Percentiles rank a stretch among this genome's conserved stretches.
phyloP scores from a whole-genome alignment of 1,140 invertebrate species.

The Ephestia elutella region DNA sequence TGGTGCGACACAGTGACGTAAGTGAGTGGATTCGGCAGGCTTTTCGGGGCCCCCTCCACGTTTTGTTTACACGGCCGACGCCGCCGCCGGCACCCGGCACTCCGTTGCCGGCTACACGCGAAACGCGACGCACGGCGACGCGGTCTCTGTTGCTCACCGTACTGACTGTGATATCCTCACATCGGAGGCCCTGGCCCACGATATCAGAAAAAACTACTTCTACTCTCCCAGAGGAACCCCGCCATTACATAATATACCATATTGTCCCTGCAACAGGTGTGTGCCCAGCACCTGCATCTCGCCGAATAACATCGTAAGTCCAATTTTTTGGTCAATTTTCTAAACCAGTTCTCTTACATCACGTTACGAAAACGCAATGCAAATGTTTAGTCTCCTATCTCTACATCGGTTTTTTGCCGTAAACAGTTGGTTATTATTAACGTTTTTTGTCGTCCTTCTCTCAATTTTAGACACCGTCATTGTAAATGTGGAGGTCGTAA shows the following conservation, averaged over 20 bases:
- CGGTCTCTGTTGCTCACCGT: conserved; percentile 14
- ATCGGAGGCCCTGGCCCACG: conserved; percentile 29
- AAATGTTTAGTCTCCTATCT: conserved; percentile 37
- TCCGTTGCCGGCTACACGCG: conserved; percentile 53
- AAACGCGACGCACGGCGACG: conserved; percentile 40
- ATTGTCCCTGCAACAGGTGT: conserved; percentile 28
- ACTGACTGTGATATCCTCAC: conserved; percentile 37
- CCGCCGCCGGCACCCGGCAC: conserved; percentile 48
- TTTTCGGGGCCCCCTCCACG: conserved; percentile 68
- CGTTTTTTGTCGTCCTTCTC: conserved; percentile 31
- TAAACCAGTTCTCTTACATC: conserved; percentile 32
- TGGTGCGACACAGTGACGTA: conserved; percentile 49
- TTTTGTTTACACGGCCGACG: conserved; percentile 66
- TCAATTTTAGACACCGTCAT: conserved; percentile 22
- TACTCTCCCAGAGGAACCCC: background rate
- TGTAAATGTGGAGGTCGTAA: conserved; percentile 46
- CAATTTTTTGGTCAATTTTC: conserved; percentile 23
- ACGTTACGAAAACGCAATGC: conserved; percentile 32
- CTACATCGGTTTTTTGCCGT: conserved; percentile 13
- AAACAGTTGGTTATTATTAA: conserved; percentile 3
- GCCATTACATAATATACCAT: background rate
- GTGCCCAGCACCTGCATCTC: conserved; percentile 30
- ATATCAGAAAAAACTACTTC: conserved; percentile 20
- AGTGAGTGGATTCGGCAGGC: conserved; percentile 62
- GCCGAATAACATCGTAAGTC: conserved; percentile 47